Conservation (phyloP, 2,888 invertebrate genomes). For the Spicauda simplicius region DNA sequence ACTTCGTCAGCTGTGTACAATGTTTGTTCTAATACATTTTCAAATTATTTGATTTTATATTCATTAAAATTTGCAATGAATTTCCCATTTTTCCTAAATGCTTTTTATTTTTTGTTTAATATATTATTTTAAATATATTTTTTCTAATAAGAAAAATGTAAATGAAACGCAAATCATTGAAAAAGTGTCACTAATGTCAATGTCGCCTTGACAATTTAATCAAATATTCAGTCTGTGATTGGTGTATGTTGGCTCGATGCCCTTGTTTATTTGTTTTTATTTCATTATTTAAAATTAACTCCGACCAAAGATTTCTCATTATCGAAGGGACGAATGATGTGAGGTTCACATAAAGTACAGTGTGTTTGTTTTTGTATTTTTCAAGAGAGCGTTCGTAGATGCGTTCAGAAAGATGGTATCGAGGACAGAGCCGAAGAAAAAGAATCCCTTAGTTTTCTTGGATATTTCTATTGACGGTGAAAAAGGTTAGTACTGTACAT, state of each 20-base stretch:
- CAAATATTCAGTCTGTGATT: background rate
- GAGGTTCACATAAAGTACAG: constrained; percentile 37
- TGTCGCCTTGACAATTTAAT: background rate
- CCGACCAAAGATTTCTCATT: constrained; percentile 9
- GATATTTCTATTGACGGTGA: constrained; percentile 89
- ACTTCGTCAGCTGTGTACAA: no score
- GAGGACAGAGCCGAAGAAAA: constrained; percentile 55
- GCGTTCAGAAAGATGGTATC: constrained; percentile 46
- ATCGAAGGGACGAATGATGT: constrained; percentile 40
- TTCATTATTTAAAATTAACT: constrained; percentile 19
- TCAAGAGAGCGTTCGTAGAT: constrained; percentile 22
- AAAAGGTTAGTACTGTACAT: constrained; percentile 82
- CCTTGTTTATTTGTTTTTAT: constrained; percentile 16
- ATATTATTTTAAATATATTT: no score
- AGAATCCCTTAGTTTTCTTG: constrained; percentile 88
- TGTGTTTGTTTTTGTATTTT: constrained; percentile 20
- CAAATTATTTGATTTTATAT: no score
- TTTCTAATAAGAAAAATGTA: background rate
- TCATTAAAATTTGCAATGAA: no score
- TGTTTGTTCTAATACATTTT: no score
- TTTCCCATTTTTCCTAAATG: no score
- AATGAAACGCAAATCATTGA: background rate
- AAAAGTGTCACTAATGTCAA: background rate
- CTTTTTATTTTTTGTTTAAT: no score
- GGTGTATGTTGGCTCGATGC: background rate